A percentile compares a stretch with the other conserved stretches of the same genome.
Conservation (phyloP, 1,140 invertebrate species). For the Hetaerina americana region DNA sequence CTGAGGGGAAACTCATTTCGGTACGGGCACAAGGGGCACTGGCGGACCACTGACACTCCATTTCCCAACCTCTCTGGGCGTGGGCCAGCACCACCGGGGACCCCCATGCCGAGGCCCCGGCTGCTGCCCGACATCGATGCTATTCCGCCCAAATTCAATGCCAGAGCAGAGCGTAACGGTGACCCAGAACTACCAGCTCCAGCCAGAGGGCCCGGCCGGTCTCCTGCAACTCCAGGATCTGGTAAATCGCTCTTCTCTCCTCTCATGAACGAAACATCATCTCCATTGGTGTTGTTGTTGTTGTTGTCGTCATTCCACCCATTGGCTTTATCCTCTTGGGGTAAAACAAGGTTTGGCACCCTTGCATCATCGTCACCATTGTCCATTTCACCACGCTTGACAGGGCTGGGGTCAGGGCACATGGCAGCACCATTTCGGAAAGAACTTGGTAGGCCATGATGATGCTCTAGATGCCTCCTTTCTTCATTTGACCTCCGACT, state of each 20-base stretch:
- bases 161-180: conserved; percentile 44
- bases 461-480: background rate
- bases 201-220: conserved; percentile 7
- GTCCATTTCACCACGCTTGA: background rate
- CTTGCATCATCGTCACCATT: conserved; percentile 1
- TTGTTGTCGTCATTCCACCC: conserved; percentile 33
- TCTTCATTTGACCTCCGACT: background rate
- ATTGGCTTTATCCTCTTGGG: conserved; percentile 17
- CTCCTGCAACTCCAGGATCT: background rate
- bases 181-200: conserved; percentile 38
- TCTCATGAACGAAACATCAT: background rate
- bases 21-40: conserved; percentile 71
- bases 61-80: background rate
- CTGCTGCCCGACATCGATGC: background rate
- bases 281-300: conserved; percentile 18
- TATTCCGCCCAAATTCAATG: conserved; percentile 42
- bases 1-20: conserved; percentile 55
- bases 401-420: background rate
- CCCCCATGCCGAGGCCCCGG: background rate
- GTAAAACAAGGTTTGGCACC: background rate
- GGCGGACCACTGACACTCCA: conserved; percentile 7
- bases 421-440: background rate
- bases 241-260: background rate
- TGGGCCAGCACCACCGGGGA: no score
- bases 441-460: background rate